These are phyloP conservation scores for Drosophila acutilabella DNA, from an alignment of 2,888 invertebrate species.

Conservation along the genomic window DNA sequence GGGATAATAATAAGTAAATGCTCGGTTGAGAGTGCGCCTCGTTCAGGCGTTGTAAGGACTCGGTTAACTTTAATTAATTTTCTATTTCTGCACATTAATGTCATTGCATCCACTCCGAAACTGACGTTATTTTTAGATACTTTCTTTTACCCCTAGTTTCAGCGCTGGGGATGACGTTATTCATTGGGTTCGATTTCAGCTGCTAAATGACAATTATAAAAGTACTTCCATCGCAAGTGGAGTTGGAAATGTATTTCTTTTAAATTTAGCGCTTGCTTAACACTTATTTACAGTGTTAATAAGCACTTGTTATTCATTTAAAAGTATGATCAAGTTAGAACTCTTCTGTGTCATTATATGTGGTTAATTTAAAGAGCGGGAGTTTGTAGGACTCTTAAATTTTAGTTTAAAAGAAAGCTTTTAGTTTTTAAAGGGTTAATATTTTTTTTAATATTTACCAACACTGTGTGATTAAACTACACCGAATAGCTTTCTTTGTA, in stretches of 20 bases:
- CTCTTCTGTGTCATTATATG: too few species aligned
- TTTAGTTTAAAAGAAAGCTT: too few species aligned
- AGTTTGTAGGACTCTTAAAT: too few species aligned
- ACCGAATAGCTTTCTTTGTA: too few species aligned
- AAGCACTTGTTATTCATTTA: too few species aligned
- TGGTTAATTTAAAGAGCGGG: too few species aligned
- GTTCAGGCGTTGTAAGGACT: conserved; percentile 23
- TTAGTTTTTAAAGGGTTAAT: too few species aligned
- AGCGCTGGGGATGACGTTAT: conserved; percentile 4
- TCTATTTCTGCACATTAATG: conserved; percentile 54
- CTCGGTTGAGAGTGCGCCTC: conserved; percentile 17
- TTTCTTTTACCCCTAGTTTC: background rate
- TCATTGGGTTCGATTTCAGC: conserved; percentile 13
- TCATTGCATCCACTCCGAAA: conserved; percentile 13
- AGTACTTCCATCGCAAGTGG: background rate
- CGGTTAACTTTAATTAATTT: conserved; percentile 76
- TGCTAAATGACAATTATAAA: conserved; percentile 7
- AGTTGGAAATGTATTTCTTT: background rate
- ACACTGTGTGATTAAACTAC: too few species aligned
- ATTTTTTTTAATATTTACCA: too few species aligned
- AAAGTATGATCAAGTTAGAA: too few species aligned
- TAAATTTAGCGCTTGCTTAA: background rate
- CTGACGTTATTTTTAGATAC: conserved; percentile 25
- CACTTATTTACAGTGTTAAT: background rate
- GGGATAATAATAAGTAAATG: conserved; percentile 56